phyloP scores from a whole-genome alignment of 2,888 invertebrate genomes.

The Malthinus seriepunctatus region DNA sequence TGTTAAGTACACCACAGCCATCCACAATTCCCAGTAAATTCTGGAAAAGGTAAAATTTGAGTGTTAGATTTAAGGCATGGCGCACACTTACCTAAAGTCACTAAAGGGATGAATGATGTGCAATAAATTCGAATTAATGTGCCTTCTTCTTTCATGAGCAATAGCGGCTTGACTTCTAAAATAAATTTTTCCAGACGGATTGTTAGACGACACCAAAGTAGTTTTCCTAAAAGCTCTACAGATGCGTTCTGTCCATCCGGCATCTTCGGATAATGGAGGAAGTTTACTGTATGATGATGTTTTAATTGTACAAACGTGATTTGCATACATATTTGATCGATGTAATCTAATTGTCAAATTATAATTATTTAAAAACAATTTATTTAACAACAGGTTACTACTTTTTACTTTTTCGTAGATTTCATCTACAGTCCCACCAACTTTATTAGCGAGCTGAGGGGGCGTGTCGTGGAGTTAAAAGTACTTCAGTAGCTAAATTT shows the following conservation, averaged over 20 bases:
- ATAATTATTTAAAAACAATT: not conserved
- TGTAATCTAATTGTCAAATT: too few species aligned
- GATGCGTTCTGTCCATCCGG: not conserved
- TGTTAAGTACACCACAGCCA: slow-evolving; percentile 22
- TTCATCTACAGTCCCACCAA: too few species aligned
- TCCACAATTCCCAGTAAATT: slow-evolving; percentile 30
- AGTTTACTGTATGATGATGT: slow-evolving; percentile 9
- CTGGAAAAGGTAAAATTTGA: slow-evolving; percentile 2
- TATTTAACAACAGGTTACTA: too few species aligned
- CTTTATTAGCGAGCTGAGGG: too few species aligned
- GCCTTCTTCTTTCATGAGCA: slow-evolving; percentile 46
- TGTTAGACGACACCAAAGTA: slow-evolving; percentile 13
- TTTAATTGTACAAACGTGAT: slow-evolving; percentile 7
- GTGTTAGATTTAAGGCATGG: not conserved
- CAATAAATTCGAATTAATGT: slow-evolving; percentile 35
- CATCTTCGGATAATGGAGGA: not conserved
- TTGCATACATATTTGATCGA: not conserved
- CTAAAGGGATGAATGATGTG: slow-evolving; percentile 54
- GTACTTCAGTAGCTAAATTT: too few species aligned
- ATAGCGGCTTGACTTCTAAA: slow-evolving; percentile 43
- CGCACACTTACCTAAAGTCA: slow-evolving; percentile 18
- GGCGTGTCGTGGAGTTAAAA: too few species aligned
- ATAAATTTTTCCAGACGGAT: slow-evolving; percentile 28
- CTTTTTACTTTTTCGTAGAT: too few species aligned
- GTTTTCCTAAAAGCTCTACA: slow-evolving; percentile 1